These are phyloP conservation scores for Muscina levida DNA, from an alignment of 2,888 invertebrate genomes.

Conservation along the genomic window DNA sequence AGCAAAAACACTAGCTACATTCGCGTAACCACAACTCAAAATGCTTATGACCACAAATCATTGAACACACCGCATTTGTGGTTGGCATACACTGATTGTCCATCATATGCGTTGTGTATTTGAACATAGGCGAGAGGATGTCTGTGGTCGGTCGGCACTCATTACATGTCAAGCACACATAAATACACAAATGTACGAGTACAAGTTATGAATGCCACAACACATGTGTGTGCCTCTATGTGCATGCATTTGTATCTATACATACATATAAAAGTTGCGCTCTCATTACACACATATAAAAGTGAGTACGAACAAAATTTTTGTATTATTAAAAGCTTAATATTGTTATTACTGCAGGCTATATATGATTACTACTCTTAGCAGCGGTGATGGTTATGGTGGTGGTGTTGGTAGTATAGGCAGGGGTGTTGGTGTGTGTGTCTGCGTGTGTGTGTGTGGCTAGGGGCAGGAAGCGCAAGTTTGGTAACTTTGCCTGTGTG, in stretches of 20 bases:
- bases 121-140: background rate
- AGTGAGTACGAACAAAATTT: background rate
- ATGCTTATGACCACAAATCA: slow-evolving; percentile 31
- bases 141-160: background rate
- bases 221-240: background rate
- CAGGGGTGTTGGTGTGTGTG: no score
- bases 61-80: slow-evolving; percentile 27
- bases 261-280: background rate
- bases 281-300: no score
- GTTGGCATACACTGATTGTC: slow-evolving; percentile 21
- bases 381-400: no score
- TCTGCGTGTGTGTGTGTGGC: no score
- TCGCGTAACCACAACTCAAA: background rate
- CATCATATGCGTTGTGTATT: background rate
- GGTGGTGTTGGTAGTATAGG: no score
- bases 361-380: slow-evolving; percentile 4
- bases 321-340: slow-evolving; percentile 29
- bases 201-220: background rate
- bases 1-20: background rate
- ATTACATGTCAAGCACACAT: slow-evolving; percentile 17
- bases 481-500: no score
- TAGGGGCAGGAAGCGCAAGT: no score
- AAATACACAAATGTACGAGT: background rate
- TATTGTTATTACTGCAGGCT: background rate
- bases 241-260: background rate